phyloP scores from a whole-genome alignment of 2,888 invertebrate species.

The Prosopocoilus inquinatus region DNA sequence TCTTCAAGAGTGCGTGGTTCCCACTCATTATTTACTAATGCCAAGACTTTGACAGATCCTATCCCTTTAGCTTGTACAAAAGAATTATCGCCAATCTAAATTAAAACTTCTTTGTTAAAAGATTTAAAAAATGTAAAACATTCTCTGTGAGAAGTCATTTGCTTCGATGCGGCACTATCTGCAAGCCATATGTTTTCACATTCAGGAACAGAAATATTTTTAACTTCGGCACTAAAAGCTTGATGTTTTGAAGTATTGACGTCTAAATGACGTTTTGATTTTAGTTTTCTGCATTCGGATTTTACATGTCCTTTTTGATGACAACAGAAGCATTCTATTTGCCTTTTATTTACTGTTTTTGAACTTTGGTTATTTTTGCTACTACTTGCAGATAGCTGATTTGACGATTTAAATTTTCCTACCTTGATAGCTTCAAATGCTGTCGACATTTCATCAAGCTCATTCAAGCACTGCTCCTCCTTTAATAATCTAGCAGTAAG shows the following conservation, averaged over 20 bases:
- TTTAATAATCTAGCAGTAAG: conserved; percentile 15
- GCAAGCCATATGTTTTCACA: not conserved
- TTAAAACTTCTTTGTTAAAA: no score
- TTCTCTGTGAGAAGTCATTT: no score
- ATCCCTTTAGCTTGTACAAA: no score
- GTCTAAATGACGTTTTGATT: not conserved
- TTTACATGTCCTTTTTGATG: not conserved
- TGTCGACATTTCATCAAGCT: not conserved
- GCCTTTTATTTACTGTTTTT: not conserved
- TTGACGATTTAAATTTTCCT: no score
- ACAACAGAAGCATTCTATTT: no score
- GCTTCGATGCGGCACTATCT: conserved; percentile 5
- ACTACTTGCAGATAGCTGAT: no score
- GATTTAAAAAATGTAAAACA: no score
- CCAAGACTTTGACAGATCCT: no score
- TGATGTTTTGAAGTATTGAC: not conserved
- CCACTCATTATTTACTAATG: no score
- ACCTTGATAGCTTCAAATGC: no score
- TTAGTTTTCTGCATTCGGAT: not conserved
- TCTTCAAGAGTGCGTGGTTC: no score
- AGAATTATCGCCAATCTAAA: no score
- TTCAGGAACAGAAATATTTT: not conserved
- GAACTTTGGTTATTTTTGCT: not conserved
- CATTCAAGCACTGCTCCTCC: conserved; percentile 14
- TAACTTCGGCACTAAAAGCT: not conserved